Evolutionary conservation across 1,140 invertebrate genomes (phyloP), one percentile per base, ranked within the genome.

Genomic region (Euura saliciscinereae): DNA sequence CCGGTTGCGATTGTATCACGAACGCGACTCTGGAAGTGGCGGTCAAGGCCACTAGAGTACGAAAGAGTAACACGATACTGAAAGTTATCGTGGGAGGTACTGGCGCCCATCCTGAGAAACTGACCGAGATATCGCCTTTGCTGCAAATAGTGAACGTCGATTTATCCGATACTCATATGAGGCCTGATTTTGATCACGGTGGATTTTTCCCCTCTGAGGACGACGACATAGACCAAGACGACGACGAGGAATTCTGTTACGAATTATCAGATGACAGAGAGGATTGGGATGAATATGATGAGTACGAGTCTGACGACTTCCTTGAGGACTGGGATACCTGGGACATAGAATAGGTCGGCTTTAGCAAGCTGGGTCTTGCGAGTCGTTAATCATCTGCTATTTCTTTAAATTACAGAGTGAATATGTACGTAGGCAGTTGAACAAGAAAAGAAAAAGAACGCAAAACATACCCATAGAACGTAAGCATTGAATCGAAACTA

Each of bases 61-160:
- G 83, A 43, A 73, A 71, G 42, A 83, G 78, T 65, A 82, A 80
- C 45, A 45, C 28, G 2, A 65, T 83, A 13, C 77, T 84, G 2
- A 83, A 79, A 73, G 77, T 85, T 10, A 78, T 78, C 43, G 74
- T 83, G 7, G 81, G 79, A 2, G 69, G 69, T 44, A 83, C 80
- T 4, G 59, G 28, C 3, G 66, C 76, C 7, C 44, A 75, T 66
- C 8, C 73, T 3, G 69, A 43, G 6, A 45, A 74, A n/a, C 67
- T 79, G n/a, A 68, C 66, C 13, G 73, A 76, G 69, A 44, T 81
- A 7, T 82, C 82, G 0, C 83, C 82, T n/a, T 75, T 82, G 13
- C 74, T 85, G 7, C 80, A 82, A 68, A 78, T 84, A 45, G 70
- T 85, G 5, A 82, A 83, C 45, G 73, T 84, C 42, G 74, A 78